A percentile compares a stretch with the other conserved stretches of the same genome.
Conservation (phyloP, 2,888 invertebrate genomes). For the Volucella bombylans region DNA sequence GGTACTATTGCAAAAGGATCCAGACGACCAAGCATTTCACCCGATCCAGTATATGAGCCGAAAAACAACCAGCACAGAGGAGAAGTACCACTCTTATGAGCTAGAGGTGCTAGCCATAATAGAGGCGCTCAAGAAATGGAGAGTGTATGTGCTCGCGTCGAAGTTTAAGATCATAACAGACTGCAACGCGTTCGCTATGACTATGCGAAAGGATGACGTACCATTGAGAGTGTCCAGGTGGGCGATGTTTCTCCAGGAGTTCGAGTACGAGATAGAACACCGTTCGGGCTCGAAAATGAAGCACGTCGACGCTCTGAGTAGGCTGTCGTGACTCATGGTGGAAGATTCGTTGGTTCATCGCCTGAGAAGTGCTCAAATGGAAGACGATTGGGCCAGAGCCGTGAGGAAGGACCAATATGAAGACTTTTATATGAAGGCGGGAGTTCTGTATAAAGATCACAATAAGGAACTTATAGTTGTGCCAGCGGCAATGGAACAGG, state of each 20-base stretch:
- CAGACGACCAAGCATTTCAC: too few species aligned
- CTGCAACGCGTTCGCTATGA: constrained; percentile 30
- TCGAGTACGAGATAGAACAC: background rate
- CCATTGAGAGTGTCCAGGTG: constrained; percentile 20
- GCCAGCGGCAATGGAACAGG: constrained; percentile 4
- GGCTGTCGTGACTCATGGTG: background rate
- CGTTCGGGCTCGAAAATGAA: background rate
- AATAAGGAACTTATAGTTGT: too few species aligned
- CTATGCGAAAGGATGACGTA: constrained; percentile 23
- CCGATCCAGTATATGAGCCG: too few species aligned
- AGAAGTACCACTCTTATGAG: too few species aligned
- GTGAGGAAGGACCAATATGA: constrained; percentile 1
- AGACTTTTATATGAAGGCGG: constrained; percentile 5
- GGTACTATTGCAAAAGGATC: too few species aligned
- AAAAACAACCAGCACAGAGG: too few species aligned
- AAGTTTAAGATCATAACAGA: background rate
- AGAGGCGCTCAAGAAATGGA: too few species aligned
- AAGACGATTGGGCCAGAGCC: constrained; percentile 3
- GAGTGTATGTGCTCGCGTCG: too few species aligned
- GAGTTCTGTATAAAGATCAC: too few species aligned
- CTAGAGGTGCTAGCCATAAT: too few species aligned
- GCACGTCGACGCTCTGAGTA: too few species aligned
- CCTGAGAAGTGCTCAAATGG: background rate
- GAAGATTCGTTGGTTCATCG: background rate
- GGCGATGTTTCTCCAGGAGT: constrained; percentile 28